Evolutionary conservation across 2,888 invertebrate species (phyloP), one percentile per base, ranked within the genome.

Genomic region (Byasa hedistus): DNA sequence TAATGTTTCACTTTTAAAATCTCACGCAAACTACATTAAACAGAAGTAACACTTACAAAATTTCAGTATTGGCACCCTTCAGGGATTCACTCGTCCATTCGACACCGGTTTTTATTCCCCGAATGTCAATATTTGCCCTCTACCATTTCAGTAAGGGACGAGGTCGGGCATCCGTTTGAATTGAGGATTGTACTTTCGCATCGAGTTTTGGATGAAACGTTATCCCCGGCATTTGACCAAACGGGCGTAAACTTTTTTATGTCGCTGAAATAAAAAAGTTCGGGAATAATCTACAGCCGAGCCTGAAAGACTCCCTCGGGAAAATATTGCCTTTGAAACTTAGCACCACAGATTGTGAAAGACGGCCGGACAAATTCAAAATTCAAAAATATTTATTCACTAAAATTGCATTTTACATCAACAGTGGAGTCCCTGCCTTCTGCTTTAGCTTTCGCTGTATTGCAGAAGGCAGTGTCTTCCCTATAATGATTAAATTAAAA

Each of bases 281-380:
- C 44, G 21, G 39, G 57, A 68, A 68, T 68, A 68, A 65, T 68
- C 65, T 66, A 59, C 68, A 63, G 68, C 39, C 57, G 48, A 58
- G 68, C 68, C 63, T 65, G 56, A 66, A 68, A 66, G 62, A 57
- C 66, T 65, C 65, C 39, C 56, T 48, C 51, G 61, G 54, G 65
- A 57, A 66, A 66, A 66, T 66, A 68, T 68, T 66, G 60, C 66
- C 62, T 68, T 59, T 48, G 63, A 63, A 66, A 65, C 58, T 48
- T n/a, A 36, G 54, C 24, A 39, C 1, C 61, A 54, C 21, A 66
- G 66, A 17, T 17, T 17, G 51, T 24, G 57, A 23, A 61, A 44
- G 8, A 44, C 52, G 61, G 66, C 10, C 21, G 27, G 8, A 51
- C 21, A 19, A 58, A 22, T 58, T 64, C 7, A 27, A 0, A 54